Base-by-base conservation (phyloP, 2,797 vertebrate genomes). In the Brachymystax lenok region DNA sequence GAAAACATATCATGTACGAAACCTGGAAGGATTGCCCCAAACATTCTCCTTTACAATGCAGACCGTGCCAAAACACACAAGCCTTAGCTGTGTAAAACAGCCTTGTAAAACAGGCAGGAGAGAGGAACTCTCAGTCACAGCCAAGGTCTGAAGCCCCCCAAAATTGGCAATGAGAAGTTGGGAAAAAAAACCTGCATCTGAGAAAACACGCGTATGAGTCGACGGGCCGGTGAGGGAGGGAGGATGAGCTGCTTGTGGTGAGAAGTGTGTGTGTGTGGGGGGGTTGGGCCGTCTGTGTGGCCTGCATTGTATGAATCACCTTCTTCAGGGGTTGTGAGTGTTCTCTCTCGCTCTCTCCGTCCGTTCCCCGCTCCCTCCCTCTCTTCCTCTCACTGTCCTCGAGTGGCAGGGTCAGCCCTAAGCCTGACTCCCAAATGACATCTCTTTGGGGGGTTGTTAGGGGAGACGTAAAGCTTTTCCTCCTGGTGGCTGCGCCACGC, bases 51-150 rank as follows among this genome's bases (percentile, higher is more conserved):
- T 90, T 88, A 88, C 83, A 88, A 69, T 82, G 81, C 68, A 0
- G 33, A 67, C 71, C 27, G 2, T 72, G 89, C 92, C 91, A 92
- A 92, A 82, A 81, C 40, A 90, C 80, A 91, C 91, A 93, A 78
- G 46, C 52, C 70, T 82, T 78, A 76, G 83, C 82, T 78, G 69
- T 89, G 88, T 90, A 86, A 86, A 90, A 89, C 87, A 90, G 91
- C 84, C 78, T 78, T 76, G 63, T 89, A 84, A 92, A 90, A 61
- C 86, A 10, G 21, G 7, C 74, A 81, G 80, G 82, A 88, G 82
- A 88, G 88, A 86, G 88, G 85, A 90, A 82, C 69, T 63, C 50
- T 30, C 1, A 77, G 76, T 78, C 61, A 69, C 30, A 69, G 80
- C 54, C 13, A 66, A 88, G 81, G 85, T 88, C 87, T 77, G 81